Conservation (phyloP, 2,888 invertebrate genomes). For the Tenthredo distinguenda region DNA sequence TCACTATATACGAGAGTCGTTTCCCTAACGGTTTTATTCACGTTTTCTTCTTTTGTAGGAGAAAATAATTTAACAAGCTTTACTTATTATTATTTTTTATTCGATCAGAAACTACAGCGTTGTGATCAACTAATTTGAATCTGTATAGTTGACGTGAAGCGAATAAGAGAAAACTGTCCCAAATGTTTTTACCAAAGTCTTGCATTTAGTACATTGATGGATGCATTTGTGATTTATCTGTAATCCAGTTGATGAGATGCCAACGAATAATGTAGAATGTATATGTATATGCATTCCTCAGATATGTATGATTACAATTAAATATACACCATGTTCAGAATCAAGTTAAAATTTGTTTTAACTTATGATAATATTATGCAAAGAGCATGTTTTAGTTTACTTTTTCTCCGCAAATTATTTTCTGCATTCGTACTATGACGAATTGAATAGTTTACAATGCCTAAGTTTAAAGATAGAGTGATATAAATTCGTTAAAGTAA, state of each 20-base stretch:
- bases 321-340: constrained; percentile 24
- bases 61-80: background rate
- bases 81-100: background rate
- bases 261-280: constrained; percentile 25
- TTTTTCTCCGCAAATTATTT: background rate
- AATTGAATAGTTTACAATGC: background rate
- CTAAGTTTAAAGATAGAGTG: background rate
- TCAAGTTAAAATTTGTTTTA: background rate
- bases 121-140: background rate
- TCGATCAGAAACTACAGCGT: background rate
- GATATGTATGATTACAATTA: constrained; percentile 18
- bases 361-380: background rate
- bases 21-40: background rate
- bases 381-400: background rate
- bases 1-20: background rate
- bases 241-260: constrained; percentile 19
- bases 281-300: background rate
- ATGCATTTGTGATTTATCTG: constrained; percentile 5
- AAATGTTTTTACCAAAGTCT: constrained; percentile 11
- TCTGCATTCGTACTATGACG: background rate
- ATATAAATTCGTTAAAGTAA: background rate
- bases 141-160: background rate
- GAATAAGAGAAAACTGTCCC: constrained; percentile 2
- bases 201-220: constrained; percentile 7
- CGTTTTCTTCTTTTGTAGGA: background rate